Evolutionary conservation across 92 coral and sea anemone genomes (phyloP).

Genomic region (Siderastrea radians): DNA sequence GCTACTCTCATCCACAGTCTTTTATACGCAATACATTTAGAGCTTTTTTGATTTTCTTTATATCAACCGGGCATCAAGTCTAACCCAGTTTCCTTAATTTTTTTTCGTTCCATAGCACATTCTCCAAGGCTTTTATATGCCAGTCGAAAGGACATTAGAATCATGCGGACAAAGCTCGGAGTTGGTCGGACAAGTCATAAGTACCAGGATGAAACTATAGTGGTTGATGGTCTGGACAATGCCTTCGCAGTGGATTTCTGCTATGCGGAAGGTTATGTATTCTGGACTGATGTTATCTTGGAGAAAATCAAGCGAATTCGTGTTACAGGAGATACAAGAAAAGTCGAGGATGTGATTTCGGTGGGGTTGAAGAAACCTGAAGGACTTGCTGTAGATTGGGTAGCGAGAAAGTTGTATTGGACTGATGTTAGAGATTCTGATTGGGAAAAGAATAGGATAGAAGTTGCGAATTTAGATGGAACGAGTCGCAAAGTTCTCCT

Average conservation of each 20-base stretch:
- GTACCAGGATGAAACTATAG: conserved; percentile 75
- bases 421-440: conserved; percentile 75
- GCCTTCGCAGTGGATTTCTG: conserved; percentile 90
- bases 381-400: conserved; percentile 98
- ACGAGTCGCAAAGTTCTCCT: conserved; percentile 82
- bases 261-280: conserved; percentile 74
- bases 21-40: too few species aligned
- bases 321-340: conserved; percentile 51
- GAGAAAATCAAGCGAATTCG: conserved; percentile 87
- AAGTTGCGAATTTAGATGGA: conserved; percentile 93
- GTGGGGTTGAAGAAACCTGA: conserved; percentile 88
- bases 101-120: conserved; percentile 61
- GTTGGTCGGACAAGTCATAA: conserved; percentile 49
- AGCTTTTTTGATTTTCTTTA: background rate
- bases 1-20: too few species aligned
- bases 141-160: conserved; percentile 88
- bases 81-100: background rate
- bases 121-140: conserved; percentile 88
- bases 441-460: conserved; percentile 76
- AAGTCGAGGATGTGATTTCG: conserved; percentile 73
- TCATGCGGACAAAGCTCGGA: background rate
- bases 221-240: conserved; percentile 78
- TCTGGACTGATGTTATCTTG: conserved; percentile 91
- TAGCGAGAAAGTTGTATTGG: conserved; percentile 89
- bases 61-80: background rate